These are phyloP conservation scores for Monoplex corrugatus DNA, from an alignment of 2,888 invertebrate genomes.

Conservation along the genomic window DNA sequence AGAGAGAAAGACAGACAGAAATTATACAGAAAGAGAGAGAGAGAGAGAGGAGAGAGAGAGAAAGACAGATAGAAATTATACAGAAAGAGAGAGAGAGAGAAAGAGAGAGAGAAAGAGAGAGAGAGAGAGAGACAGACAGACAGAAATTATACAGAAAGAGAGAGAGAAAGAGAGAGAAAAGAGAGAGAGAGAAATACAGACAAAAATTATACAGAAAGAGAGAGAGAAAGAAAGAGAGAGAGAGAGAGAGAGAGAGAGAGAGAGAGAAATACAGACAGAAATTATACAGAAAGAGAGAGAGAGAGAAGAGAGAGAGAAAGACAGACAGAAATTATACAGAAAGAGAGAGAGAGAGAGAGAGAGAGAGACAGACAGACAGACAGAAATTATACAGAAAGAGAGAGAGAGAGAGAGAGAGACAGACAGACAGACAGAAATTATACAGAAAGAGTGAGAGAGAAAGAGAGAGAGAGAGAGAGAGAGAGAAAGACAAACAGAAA, in stretches of 20 bases:
- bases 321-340: slow-evolving; percentile 7
- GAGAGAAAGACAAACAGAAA: not conserved
- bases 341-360: slow-evolving; percentile 3
- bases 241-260: not conserved
- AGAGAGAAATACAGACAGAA: too few relatives aligned
- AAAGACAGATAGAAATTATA: slow-evolving; percentile 51
- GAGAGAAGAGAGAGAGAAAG: not conserved
- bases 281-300: not conserved
- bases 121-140: not conserved
- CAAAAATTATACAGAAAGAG: not conserved
- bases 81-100: slow-evolving; percentile 21
- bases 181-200: slow-evolving; percentile 48
- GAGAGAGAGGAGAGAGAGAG: slow-evolving; percentile 49
- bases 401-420: slow-evolving; percentile 21
- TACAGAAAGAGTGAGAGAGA: too few relatives aligned
- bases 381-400: slow-evolving; percentile 13
- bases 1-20: slow-evolving; percentile 49
- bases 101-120: not conserved
- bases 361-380: not conserved
- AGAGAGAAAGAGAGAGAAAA: slow-evolving; percentile 12
- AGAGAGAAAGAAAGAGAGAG: not conserved
- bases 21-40: slow-evolving; percentile 53
- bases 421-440: too few relatives aligned
- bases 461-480: slow-evolving; percentile 21
- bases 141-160: not conserved